These are phyloP conservation scores for Griposia aprilina DNA, from an alignment of 2,888 invertebrate species.

Conservation along the genomic window DNA sequence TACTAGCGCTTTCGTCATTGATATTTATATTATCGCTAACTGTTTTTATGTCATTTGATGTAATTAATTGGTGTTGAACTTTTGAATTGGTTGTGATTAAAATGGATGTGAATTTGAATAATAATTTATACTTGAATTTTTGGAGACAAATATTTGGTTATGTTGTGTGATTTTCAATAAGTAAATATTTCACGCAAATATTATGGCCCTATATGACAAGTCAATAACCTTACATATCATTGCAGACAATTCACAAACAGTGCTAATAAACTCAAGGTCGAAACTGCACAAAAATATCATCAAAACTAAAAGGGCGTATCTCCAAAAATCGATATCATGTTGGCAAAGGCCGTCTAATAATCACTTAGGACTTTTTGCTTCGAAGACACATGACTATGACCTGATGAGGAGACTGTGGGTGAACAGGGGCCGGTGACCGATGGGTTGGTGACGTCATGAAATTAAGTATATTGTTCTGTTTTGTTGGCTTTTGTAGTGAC, in stretches of 20 bases:
- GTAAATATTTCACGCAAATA: not conserved
- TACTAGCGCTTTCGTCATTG: constrained; percentile 55
- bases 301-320: not conserved
- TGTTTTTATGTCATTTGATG: constrained; percentile 57
- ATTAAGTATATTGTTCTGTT: constrained; percentile 51
- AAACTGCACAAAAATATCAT: constrained; percentile 13
- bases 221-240: constrained; percentile 23
- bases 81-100: constrained; percentile 27
- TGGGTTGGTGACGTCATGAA: constrained; percentile 58
- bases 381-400: constrained; percentile 50
- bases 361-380: constrained; percentile 43
- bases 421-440: constrained; percentile 66
- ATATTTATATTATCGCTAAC: constrained; percentile 54
- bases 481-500: constrained; percentile 31
- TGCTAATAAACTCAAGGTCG: constrained; percentile 37
- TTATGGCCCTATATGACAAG: not conserved
- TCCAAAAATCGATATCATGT: constrained; percentile 37
- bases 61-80: constrained; percentile 44
- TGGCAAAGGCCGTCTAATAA: not conserved
- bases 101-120: not conserved
- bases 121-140: not conserved
- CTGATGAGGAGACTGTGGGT: constrained; percentile 63
- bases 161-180: not conserved
- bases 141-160: not conserved
- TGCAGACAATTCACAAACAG: constrained; percentile 20